Evolutionary conservation across 2,113 vertebrate genomes (phyloP).

Genomic region (Ailuropoda melanoleuca): DNA sequence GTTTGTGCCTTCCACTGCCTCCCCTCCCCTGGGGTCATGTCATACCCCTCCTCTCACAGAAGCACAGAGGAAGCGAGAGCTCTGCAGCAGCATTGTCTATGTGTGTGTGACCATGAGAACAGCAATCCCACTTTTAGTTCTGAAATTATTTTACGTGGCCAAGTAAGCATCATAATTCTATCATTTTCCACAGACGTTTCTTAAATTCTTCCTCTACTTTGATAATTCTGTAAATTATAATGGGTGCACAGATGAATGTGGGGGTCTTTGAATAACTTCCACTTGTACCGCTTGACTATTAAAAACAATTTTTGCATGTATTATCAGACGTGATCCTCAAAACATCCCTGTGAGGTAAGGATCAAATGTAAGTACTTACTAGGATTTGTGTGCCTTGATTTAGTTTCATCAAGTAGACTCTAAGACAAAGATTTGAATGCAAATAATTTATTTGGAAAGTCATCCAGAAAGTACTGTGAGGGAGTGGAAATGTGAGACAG

Average conservation of each 20-base stretch:
- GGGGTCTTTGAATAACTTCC: background rate
- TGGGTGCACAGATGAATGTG: background rate
- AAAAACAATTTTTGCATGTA: background rate
- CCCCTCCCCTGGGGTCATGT: background rate
- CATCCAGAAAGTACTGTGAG: background rate
- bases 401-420: conserved; percentile 27
- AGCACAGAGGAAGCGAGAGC: background rate
- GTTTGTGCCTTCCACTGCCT: background rate
- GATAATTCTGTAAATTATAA: background rate
- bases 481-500: background rate
- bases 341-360: background rate
- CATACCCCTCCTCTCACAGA: background rate
- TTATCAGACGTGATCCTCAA: background rate
- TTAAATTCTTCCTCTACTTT: background rate
- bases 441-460: conserved; percentile 54
- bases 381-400: background rate
- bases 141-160: background rate
- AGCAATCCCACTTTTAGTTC: background rate
- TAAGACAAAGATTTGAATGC: background rate
- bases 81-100: background rate
- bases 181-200: background rate
- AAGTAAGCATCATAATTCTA: background rate
- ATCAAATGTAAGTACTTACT: background rate
- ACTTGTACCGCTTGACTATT: background rate
- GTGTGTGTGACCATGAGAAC: background rate